phyloP scores from a whole-genome alignment of 1,140 invertebrate species.

The Solen grandis region DNA sequence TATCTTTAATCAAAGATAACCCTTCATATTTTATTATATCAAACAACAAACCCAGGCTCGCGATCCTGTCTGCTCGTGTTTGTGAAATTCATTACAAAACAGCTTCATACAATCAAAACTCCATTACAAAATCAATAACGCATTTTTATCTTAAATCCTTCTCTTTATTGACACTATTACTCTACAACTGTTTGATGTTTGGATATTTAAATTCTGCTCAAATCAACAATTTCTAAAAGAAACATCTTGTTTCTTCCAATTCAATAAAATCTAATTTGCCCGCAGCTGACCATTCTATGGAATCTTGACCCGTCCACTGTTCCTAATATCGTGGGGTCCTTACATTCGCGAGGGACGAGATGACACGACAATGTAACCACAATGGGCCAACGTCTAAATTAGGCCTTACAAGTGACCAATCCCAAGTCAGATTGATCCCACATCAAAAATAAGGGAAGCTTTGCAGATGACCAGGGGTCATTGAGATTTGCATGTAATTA shows the following conservation, averaged over 20 bases:
- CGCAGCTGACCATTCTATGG: constrained; percentile 38
- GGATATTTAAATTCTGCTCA: constrained; percentile 52
- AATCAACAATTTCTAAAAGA: constrained; percentile 41
- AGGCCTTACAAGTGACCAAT: constrained; percentile 1
- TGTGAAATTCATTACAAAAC: too few relatives aligned
- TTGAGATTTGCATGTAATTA: too few relatives aligned
- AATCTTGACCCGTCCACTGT: constrained; percentile 28
- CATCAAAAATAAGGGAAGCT: constrained; percentile 29
- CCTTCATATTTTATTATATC: too few relatives aligned
- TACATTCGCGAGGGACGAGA: neutral
- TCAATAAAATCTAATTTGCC: constrained; percentile 51
- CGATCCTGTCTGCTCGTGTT: too few relatives aligned
- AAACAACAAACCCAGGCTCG: too few relatives aligned
- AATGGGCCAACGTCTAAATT: constrained; percentile 44
- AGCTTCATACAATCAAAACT: too few relatives aligned
- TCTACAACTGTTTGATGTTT: constrained; percentile 42
- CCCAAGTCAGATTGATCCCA: constrained; percentile 15
- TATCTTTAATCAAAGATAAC: too few relatives aligned
- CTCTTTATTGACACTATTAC: constrained; percentile 38
- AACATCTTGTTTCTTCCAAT: constrained; percentile 40
- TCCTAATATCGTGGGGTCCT: too few relatives aligned
- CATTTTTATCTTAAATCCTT: constrained; percentile 42
- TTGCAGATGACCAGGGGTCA: constrained; percentile 27
- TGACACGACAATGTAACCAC: constrained; percentile 51
- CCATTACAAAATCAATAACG: constrained; percentile 51